Conservation (phyloP, 2,113 vertebrate species). For the Gambusia affinis region DNA sequence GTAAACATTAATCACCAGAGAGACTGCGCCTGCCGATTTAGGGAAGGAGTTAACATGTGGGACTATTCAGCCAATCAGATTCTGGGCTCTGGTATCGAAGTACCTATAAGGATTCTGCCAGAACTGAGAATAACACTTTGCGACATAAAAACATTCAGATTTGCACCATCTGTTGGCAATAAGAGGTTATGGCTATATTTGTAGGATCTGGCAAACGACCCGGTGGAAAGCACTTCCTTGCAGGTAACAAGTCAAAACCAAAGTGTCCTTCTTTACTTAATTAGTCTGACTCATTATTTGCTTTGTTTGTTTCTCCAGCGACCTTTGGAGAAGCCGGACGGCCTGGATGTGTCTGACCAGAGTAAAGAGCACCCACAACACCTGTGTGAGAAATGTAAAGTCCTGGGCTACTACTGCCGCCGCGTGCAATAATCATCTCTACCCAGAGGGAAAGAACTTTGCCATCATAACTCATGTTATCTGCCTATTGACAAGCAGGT, state of each 20-base stretch:
- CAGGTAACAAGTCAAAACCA: not conserved
- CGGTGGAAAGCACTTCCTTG: not conserved
- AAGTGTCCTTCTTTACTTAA: not conserved
- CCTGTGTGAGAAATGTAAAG: conserved; percentile 99
- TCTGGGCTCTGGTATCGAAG: not conserved
- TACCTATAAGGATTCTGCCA: no score
- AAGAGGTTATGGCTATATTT: not conserved
- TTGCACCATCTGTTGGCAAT: not conserved
- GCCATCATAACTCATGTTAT: conserved; percentile 26
- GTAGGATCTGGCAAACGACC: not conserved
- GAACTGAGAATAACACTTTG: not conserved
- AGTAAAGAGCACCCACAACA: conserved; percentile 99
- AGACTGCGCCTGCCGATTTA: no score
- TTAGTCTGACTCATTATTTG: conserved; percentile 38
- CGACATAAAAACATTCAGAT: not conserved
- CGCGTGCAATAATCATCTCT: conserved; percentile 92
- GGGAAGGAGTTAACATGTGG: no score
- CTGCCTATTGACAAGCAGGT: conserved; percentile 15
- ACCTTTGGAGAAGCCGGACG: conserved; percentile 96
- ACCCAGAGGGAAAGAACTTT: conserved; percentile 35
- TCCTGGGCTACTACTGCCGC: conserved; percentile 99
- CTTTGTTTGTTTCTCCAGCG: conserved; percentile 80
- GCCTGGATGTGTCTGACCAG: conserved; percentile 98
- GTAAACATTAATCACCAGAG: no score
- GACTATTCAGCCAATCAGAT: no score